A percentile compares a stretch with the other conserved stretches of the same genome.
Conservation (phyloP, 2,113 vertebrate genomes). For the Oxygymnocypris stewartii region DNA sequence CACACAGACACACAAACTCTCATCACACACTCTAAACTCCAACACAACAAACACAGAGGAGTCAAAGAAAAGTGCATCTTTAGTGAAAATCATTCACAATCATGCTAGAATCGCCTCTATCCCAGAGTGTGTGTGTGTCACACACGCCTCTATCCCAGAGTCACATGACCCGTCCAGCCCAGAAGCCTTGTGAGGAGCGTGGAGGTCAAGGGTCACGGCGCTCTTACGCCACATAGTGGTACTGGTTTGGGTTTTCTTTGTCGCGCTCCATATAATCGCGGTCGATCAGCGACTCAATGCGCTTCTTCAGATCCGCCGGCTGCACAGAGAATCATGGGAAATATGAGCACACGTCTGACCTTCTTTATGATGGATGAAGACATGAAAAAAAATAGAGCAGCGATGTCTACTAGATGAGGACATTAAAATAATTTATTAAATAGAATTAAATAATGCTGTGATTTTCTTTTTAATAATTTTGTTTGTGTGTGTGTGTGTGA, state of each 20-base stretch:
- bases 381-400: no score
- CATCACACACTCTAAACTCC: conserved; percentile 43
- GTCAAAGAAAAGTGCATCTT: conserved; percentile 71
- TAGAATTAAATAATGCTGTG: no score
- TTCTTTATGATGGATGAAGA: no score
- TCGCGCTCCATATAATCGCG: conserved; percentile 98
- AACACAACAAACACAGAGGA: conserved; percentile 40
- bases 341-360: neutral
- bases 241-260: conserved; percentile 95
- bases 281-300: conserved; percentile 96
- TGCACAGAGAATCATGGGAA: conserved; percentile 56
- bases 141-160: neutral
- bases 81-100: conserved; percentile 58
- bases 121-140: neutral
- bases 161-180: neutral
- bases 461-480: no score
- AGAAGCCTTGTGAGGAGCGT: neutral
- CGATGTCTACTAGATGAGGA: no score
- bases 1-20: no score
- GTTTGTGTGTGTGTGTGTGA: no score
- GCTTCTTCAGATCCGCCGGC: conserved; percentile 96
- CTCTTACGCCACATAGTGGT: conserved; percentile 94
- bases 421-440: no score
- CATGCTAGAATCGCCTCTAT: neutral
- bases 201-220: neutral